Evolutionary conservation across 2,888 invertebrate species (phyloP).

Genomic region (Leptinotarsa rubiginosa): DNA sequence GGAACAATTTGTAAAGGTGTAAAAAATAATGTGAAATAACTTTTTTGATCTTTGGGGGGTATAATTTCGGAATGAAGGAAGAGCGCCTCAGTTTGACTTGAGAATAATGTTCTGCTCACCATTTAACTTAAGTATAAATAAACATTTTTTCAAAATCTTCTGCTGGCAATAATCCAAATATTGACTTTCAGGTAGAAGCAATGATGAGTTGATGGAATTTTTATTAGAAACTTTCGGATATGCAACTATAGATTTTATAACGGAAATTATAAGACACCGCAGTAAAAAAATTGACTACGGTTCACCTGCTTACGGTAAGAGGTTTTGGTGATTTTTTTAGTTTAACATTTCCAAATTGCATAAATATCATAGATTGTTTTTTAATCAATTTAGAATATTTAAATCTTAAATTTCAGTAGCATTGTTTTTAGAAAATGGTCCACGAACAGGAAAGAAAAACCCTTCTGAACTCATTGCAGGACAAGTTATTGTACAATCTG

Average conservation of each 20-base stretch:
- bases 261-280: constrained; percentile 61
- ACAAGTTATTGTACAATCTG: constrained; percentile 87
- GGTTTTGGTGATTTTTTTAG: constrained; percentile 14
- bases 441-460: constrained; percentile 37
- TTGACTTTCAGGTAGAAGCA: constrained; percentile 48
- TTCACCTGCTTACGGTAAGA: constrained; percentile 41
- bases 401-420: background rate
- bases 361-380: too few relatives aligned
- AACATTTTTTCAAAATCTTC: too few relatives aligned
- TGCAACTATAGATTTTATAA: constrained; percentile 69
- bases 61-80: too few relatives aligned
- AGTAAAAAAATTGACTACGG: constrained; percentile 53
- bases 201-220: constrained; percentile 79
- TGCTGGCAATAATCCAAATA: too few relatives aligned
- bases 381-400: background rate
- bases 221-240: constrained; percentile 91
- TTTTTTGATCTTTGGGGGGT: too few relatives aligned
- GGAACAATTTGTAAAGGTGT: too few relatives aligned
- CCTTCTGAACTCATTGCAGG: constrained; percentile 71
- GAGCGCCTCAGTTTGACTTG: too few relatives aligned
- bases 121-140: too few relatives aligned
- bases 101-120: too few relatives aligned
- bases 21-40: too few relatives aligned
- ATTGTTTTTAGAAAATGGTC: constrained; percentile 35
- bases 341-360: background rate